A percentile compares a stretch with the other conserved stretches of the same genome.
Evolutionary conservation across 1,140 invertebrate species (phyloP).

Genomic region (Drosophila nebulosa): DNA sequence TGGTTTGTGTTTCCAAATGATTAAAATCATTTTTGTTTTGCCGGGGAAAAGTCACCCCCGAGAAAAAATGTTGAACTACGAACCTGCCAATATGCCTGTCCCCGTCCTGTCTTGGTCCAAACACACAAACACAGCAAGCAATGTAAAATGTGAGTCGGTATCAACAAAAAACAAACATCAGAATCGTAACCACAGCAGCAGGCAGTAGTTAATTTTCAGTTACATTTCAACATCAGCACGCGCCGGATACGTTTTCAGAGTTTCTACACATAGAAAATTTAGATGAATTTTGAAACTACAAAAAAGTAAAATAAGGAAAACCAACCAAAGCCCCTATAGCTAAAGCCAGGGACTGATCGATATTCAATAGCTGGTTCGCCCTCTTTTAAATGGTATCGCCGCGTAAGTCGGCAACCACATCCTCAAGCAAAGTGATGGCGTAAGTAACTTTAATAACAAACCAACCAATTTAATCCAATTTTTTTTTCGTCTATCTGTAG

Average conservation of each 20-base stretch:
- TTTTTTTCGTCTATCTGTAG: slow-evolving; percentile 11
- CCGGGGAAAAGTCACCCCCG: neutral
- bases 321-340: neutral
- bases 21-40: neutral
- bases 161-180: slow-evolving; percentile 60
- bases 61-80: slow-evolving; percentile 6
- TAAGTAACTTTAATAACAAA: slow-evolving; percentile 11
- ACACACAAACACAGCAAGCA: slow-evolving; percentile 1
- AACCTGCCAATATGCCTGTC: neutral
- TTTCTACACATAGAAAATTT: slow-evolving; percentile 29
- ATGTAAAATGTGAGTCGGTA: slow-evolving; percentile 14
- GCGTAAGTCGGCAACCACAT: slow-evolving; percentile 48
- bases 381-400: slow-evolving; percentile 62
- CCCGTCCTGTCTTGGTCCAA: neutral
- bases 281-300: neutral
- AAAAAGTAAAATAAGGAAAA: slow-evolving; percentile 2
- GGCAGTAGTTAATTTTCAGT: slow-evolving; percentile 54
- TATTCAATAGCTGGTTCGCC: neutral
- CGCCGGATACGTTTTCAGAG: slow-evolving; percentile 43
- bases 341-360: neutral
- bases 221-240: slow-evolving; percentile 41
- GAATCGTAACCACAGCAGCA: slow-evolving; percentile 67
- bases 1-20: neutral
- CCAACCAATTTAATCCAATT: neutral
- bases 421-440: slow-evolving; percentile 50